Base-by-base conservation (phyloP, 2,113 vertebrate species). In the Pao palembangensis region DNA sequence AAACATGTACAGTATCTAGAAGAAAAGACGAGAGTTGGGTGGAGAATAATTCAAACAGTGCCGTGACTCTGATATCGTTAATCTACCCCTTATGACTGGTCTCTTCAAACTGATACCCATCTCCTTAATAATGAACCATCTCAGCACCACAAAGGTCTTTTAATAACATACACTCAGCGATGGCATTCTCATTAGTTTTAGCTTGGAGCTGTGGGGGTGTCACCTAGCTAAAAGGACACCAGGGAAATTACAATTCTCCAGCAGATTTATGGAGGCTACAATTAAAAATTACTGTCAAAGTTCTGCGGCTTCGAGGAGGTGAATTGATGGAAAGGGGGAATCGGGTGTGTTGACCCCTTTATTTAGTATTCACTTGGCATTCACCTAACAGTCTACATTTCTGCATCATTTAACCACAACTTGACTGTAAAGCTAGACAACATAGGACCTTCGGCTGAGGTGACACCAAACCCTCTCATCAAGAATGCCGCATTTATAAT, bases 251-350 rank as follows among this genome's bases (percentile, higher is more conserved):
- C 53, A 14, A 71, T 55, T 67, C 11, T 17, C 50, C 61, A 65
- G 55, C 69, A 73, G 78, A 81, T 85, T 84, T 82, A 80, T 34
- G 7, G 54, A 62, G 61, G 52, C 47, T 62, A 62, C 78, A 87
- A 82, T 85, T 74, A 85, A 80, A 72, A 79, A 84, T 81, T 85
- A 85, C 77, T 76, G 80, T 82, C 69, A 73, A 38, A 61, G 68
- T 43, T 31, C 55, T 49, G 70, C 72, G 66, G 74, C 68, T 76
- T 58, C 47, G 59, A 47, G 73, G 55, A 77, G 61, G 78, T 73
- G 64, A 58, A 70, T 20, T 60, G 64, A 74, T 72, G 74, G 71
- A 81, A 78, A 70, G 52, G 56, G 31, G 34, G 46, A 38, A 61
- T 31, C 64, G n/a, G 58, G 55, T 49, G 61, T 55, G 55, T 48